Base-by-base conservation (phyloP, 2,113 vertebrate species). In the Trematomus loennbergii region DNA sequence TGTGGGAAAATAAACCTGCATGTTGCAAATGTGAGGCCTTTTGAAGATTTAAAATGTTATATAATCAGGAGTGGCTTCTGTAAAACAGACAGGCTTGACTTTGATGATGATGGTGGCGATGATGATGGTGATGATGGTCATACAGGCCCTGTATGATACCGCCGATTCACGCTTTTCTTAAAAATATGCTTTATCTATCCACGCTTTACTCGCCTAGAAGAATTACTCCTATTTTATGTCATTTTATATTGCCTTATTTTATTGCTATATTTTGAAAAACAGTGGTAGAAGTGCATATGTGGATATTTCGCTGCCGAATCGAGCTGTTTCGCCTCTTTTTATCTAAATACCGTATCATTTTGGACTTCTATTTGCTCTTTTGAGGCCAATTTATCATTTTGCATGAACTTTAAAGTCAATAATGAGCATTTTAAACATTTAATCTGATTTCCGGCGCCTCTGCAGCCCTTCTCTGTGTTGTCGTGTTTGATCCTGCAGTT, bases 51-150 rank as follows among this genome's bases (percentile, higher is more conserved):
- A 15, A 0, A 36, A 16, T 49, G 20, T 61, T 43, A 1, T 60
- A 5, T 65, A 25, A 20, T 33, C 3, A 36, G 48, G 65, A 40
- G n/a, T 8, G 62, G 54, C 13, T 54, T 65, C 13, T 17, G 72
- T 54, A 82, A 81, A 82, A 80, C 87, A 71, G 66, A 82, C 71
- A 67, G 64, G 79, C 69, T 76, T 62, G 65, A 78, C 48, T 83
- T 43, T 84, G 79, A 75, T 90, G 85, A 71, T 84, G 84, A 20
- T 64, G n/a, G 2, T 12, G 40, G 50, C 67, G 79, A 8, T 43
- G 36, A 20, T 62, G 60, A 9, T 46, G 18, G 3, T 62, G 59
- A 46, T 73, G 75, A 16, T 86, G 84, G 18, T 71, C 49, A 16
- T 9, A 49, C 63, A 53, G 73, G 89, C 71, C 88, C 85, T 77